Evolutionary conservation across 2,888 invertebrate species (phyloP).

Genomic region (Lasius platythorax): DNA sequence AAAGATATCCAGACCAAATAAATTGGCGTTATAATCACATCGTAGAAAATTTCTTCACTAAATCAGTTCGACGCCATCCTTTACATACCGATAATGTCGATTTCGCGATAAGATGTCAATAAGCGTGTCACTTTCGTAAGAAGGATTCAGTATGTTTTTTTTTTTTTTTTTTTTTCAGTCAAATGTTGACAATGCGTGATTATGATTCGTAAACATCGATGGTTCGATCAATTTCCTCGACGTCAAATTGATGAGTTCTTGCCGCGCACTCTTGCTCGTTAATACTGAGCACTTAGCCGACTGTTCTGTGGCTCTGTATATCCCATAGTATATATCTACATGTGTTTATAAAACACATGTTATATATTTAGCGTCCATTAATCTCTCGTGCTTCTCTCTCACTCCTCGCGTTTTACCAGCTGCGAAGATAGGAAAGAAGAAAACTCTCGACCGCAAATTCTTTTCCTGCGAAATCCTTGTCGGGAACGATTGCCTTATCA

Average conservation of each 20-base stretch:
- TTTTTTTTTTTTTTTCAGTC: not conserved
- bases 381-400: conserved; percentile 30
- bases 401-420: not conserved
- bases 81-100: not conserved
- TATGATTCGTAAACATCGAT: not conserved
- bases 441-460: conserved; percentile 20
- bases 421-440: conserved; percentile 2
- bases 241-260: conserved; percentile 13
- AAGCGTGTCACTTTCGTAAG: no score
- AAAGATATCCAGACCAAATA: not conserved
- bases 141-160: not conserved
- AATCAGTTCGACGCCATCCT: not conserved
- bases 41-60: not conserved
- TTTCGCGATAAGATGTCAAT: not conserved
- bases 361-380: conserved; percentile 81
- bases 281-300: conserved; percentile 58
- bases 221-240: not conserved
- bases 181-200: not conserved
- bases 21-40: not conserved
- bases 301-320: conserved; percentile 71
- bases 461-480: not conserved
- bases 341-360: conserved; percentile 81
- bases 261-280: conserved; percentile 24
- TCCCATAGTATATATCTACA: conserved; percentile 71
- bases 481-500: not conserved